Evolutionary conservation across 2,888 invertebrate genomes (phyloP).

Genomic region (Xestobium rufovillosum): DNA sequence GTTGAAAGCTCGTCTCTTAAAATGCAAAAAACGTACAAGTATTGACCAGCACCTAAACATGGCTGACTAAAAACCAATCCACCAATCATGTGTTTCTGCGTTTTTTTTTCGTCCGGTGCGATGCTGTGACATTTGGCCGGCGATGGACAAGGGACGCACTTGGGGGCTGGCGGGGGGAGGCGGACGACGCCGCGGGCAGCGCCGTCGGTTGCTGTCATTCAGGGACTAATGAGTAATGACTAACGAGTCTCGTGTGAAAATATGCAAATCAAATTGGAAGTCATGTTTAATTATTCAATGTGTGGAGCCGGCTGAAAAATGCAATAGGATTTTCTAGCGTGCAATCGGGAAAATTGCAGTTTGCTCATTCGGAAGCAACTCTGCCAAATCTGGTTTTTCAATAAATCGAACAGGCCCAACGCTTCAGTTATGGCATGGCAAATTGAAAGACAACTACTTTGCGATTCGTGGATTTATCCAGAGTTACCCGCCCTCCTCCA

Average conservation of each 20-base stretch:
- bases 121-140: constrained; percentile 27
- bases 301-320: constrained; percentile 33
- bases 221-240: constrained; percentile 45
- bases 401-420: too few relatives aligned
- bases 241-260: constrained; percentile 45
- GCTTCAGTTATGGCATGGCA: too few relatives aligned
- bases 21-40: constrained; percentile 28
- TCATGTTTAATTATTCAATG: constrained; percentile 43
- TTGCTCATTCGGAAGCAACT: too few relatives aligned
- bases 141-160: too few relatives aligned
- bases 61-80: constrained; percentile 41
- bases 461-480: too few relatives aligned
- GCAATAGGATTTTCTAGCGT: too few relatives aligned
- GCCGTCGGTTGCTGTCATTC: constrained; percentile 37
- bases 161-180: constrained; percentile 20
- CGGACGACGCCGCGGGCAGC: constrained; percentile 29
- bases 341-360: too few relatives aligned
- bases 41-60: constrained; percentile 36
- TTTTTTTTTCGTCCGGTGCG: constrained; percentile 35
- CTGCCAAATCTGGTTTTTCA: too few relatives aligned
- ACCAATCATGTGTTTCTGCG: constrained; percentile 42
- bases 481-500: too few relatives aligned
- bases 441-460: too few relatives aligned
- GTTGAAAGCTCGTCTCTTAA: too few relatives aligned
- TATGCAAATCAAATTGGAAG: constrained; percentile 46